Evolutionary conservation across 2,113 vertebrate genomes (phyloP), one percentile per base, ranked within the genome.

Genomic region (Penelope pileata): DNA sequence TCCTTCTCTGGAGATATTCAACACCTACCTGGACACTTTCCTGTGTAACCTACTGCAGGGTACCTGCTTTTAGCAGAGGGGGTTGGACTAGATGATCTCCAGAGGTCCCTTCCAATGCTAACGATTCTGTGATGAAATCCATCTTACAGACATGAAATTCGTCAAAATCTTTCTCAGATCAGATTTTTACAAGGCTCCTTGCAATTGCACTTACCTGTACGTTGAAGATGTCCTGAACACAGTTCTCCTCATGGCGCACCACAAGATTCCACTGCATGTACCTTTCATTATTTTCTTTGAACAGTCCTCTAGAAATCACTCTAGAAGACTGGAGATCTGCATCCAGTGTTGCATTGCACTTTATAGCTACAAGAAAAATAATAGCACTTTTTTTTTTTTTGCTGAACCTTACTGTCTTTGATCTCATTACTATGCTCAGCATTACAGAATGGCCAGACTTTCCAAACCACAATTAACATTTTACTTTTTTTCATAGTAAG

Each of bases 301-400:
- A 99, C 58, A 99, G 81, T 21, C 98, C 99, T 96, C 99, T 97
- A 18, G 99, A 99, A 29, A 97, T 98, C 60, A 99, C 98, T 67
- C 98, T 97, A 9, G 98, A 98, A 27, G 98, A 98, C 88, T 98
- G 97, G 32, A 98, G 96, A 90, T 99, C 98, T 38, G 98, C 98
- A 82, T 99, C 99, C 90, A 99, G 58, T 26, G 98, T 99, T 86
- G 98, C 88, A 29, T 97, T 99, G 93, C 98, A 99, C 16, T 90
- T 96, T 83, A 99, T 94, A 62, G 96, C 99, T 98, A 77, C 79
- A 95, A 78, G 51, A 81, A 75, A 7, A 83, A 36, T 32, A 79
- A 77, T 34, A 54, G 23, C 67, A 63, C 7, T 54, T 47, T 23
- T 50, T 24, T 53, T 30, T 82, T 86, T 54, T 93, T 73, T 48